Base-by-base conservation (phyloP, 2,888 invertebrate genomes). In the Eumerus sabulonum region DNA sequence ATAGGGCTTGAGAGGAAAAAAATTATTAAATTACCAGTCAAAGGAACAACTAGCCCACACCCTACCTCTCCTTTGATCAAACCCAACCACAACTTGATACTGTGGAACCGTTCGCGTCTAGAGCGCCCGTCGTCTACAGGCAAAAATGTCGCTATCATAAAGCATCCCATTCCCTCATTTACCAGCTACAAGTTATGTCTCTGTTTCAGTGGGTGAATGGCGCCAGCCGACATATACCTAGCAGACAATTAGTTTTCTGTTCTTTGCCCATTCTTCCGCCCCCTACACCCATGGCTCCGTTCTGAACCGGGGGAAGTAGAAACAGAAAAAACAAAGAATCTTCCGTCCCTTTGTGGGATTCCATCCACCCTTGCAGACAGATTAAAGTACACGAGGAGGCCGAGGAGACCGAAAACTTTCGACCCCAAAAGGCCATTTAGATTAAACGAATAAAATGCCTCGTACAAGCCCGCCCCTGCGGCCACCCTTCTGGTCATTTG, bases 321-420 rank as follows among this genome's bases (percentile, higher is more conserved):
- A 72, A 59, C 59, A 60, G 27, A 27, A 27, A 27, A 27, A 27
- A 27, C 27, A 27, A 27, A 27, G 27, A 27, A 27, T 4, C 27
- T 27, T 7, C 27, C 3, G 27, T 27, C 27, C 27, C 27, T 27
- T 27, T 27, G 27, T 27, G 7, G 27, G 27, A 7, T 27, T 27
- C 54, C 47, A 38, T 38, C 59, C 47, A 51, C 66, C 60, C 66
- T 16, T 50, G 66, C 56, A 67, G 77, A 67, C 77, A 72, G 60
- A 76, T 71, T 66, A 72, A 71, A 71, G 76, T 72, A 50, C 71
- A 66, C 64, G 44, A 60, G 71, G 66, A 51, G 71, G 71, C 71
- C 64, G 66, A 51, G 71, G 71, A 64, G 57, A 62, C 71, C 70
- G 35, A 40, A 40, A 45, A 18, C 17, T 9, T 11, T 2, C 16